Percentiles rank a stretch among this genome's conserved stretches.
These are phyloP conservation scores for Gymnoscelis rufifasciata DNA, from an alignment of 2,888 invertebrate genomes.

Conservation along the genomic window DNA sequence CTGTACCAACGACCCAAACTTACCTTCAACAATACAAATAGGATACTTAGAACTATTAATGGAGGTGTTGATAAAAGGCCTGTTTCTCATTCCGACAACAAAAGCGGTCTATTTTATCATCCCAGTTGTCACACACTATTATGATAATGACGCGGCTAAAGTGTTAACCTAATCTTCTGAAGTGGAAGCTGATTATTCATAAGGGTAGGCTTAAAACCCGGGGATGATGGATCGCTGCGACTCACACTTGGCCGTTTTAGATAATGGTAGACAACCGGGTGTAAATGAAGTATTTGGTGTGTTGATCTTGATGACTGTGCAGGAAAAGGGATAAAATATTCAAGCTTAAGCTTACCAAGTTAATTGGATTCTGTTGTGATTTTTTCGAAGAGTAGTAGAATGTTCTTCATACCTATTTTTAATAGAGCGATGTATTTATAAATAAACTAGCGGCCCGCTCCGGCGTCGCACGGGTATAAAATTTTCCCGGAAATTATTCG, in stretches of 20 bases:
- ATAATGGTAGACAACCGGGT: constrained; percentile 36
- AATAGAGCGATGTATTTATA: too few species aligned
- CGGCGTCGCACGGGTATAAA: too few species aligned
- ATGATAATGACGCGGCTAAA: constrained; percentile 37
- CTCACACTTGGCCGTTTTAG: constrained; percentile 36
- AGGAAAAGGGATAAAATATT: neutral
- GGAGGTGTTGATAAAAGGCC: neutral
- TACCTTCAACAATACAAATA: too few species aligned
- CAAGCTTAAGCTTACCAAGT: neutral
- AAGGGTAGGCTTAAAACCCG: constrained; percentile 33
- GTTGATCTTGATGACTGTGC: constrained; percentile 22
- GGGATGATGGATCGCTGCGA: constrained; percentile 50
- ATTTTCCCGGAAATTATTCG: too few species aligned
- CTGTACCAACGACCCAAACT: too few species aligned
- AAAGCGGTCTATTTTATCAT: constrained; percentile 12
- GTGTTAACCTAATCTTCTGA: constrained; percentile 33
- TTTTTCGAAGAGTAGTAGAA: too few species aligned
- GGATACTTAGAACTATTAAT: too few species aligned
- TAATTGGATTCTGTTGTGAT: neutral
- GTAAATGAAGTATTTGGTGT: constrained; percentile 28
- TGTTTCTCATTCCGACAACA: constrained; percentile 8
- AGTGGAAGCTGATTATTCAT: constrained; percentile 43
- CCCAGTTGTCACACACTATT: constrained; percentile 28
- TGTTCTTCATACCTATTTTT: too few species aligned
- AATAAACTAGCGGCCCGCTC: too few species aligned